A percentile compares a stretch with the other conserved stretches of the same genome.
These are phyloP conservation scores for Drosophila virilis DNA, from an alignment of 1,140 invertebrate species.

Conservation along the genomic window DNA sequence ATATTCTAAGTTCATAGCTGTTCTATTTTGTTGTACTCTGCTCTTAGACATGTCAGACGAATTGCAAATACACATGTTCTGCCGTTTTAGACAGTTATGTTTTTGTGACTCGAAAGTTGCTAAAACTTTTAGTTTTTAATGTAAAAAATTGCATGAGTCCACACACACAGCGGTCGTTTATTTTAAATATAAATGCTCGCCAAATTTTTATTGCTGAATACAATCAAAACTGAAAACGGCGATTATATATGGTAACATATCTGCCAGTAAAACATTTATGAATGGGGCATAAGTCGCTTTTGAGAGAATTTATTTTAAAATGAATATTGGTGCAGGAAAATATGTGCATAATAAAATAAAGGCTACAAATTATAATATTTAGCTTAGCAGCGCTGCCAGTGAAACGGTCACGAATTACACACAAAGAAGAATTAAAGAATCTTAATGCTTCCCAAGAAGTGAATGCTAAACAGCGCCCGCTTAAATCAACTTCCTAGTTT, in stretches of 20 bases:
- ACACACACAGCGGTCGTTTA: too few relatives aligned
- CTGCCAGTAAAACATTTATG: not conserved
- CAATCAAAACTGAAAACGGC: too few relatives aligned
- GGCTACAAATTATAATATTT: too few relatives aligned
- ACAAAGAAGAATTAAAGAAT: not conserved
- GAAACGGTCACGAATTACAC: not conserved
- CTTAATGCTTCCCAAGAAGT: too few relatives aligned
- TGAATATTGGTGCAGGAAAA: too few relatives aligned
- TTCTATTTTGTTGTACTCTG: constrained; percentile 14
- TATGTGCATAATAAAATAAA: not conserved
- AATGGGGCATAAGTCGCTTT: not conserved
- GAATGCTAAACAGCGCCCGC: not conserved
- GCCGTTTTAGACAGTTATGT: constrained; percentile 25
- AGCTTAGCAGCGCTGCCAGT: not conserved
- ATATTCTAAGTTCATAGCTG: constrained; percentile 6
- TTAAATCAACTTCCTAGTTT: not conserved
- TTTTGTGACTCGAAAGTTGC: not conserved
- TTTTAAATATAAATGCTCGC: too few relatives aligned
- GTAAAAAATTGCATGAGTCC: not conserved
- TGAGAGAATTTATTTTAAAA: too few relatives aligned
- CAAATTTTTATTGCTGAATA: too few relatives aligned
- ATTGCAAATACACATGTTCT: constrained; percentile 45
- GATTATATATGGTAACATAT: not conserved
- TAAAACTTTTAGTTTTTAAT: not conserved
- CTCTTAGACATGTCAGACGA: constrained; percentile 39